These are phyloP conservation scores for Eristalis tenax DNA, from an alignment of 2,888 invertebrate species.

Conservation along the genomic window DNA sequence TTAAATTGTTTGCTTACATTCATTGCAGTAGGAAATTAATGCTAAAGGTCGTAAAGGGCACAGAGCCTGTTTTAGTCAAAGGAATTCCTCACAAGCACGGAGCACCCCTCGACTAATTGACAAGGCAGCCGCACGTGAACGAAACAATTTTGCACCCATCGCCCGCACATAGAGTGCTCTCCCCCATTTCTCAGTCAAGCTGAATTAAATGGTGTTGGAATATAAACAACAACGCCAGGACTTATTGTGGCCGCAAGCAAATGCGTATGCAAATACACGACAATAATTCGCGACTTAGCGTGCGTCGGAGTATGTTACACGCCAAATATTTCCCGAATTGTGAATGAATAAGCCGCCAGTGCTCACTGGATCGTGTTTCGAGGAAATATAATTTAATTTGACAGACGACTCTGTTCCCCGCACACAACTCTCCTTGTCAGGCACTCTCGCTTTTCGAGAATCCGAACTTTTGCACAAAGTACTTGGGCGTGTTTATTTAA, in stretches of 20 bases:
- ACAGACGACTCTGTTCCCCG: neutral
- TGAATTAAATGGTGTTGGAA: neutral
- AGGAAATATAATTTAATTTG: neutral
- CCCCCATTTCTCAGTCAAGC: neutral
- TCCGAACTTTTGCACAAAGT: neutral
- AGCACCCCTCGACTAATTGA: neutral
- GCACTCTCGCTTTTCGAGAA: neutral
- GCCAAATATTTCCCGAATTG: neutral
- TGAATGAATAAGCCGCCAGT: constrained; percentile 1
- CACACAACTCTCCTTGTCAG: neutral
- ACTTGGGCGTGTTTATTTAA: neutral
- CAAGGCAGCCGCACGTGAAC: neutral
- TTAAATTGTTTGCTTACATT: neutral
- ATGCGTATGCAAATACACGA: constrained; percentile 9
- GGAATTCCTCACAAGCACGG: neutral
- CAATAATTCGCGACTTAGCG: neutral
- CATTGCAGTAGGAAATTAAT: neutral
- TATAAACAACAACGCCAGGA: neutral
- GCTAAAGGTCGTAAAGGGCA: neutral
- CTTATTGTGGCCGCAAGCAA: neutral
- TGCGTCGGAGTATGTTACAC: neutral
- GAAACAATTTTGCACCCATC: neutral
- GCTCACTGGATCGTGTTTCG: neutral
- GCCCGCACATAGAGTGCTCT: neutral
- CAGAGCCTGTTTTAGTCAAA: neutral